phyloP scores from a whole-genome alignment of 2,113 vertebrate species.

The Colinus virginianus region DNA sequence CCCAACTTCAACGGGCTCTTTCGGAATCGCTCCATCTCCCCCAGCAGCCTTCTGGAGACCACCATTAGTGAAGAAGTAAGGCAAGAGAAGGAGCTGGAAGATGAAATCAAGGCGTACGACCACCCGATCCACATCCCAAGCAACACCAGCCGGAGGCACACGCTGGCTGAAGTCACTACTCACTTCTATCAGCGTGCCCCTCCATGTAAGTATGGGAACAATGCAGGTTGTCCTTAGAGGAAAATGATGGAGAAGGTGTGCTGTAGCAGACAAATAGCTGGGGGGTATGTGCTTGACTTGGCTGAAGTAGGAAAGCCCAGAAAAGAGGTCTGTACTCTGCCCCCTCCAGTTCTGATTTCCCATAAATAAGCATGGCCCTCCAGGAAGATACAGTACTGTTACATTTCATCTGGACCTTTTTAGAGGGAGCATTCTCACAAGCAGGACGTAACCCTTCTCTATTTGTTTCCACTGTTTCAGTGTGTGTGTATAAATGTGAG shows the following conservation, averaged over 20 bases:
- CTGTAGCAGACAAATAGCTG: not conserved
- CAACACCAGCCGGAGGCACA: slow-evolving; percentile 90
- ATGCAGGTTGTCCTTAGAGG: not conserved
- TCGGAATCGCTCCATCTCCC: slow-evolving; percentile 88
- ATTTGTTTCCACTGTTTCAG: not conserved
- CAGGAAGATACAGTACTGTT: not conserved
- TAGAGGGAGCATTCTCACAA: not conserved
- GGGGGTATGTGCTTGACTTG: not conserved
- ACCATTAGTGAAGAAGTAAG: slow-evolving; percentile 90
- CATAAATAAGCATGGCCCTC: not conserved
- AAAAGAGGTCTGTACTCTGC: not conserved
- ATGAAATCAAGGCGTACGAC: slow-evolving; percentile 77
- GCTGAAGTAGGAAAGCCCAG: not conserved
- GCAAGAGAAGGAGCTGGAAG: slow-evolving; percentile 85
- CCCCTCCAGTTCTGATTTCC: not conserved
- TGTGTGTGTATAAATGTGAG: not conserved
- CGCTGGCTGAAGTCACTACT: slow-evolving; percentile 90
- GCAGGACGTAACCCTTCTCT: not conserved
- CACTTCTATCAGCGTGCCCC: slow-evolving; percentile 87
- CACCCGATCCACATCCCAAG: slow-evolving; percentile 77
- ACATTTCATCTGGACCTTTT: not conserved
- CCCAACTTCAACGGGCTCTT: slow-evolving; percentile 83
- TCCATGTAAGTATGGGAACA: slow-evolving; percentile 84
- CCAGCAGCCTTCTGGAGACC: slow-evolving; percentile 90
- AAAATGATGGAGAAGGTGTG: not conserved